Evolutionary conservation across 37 sponge, comb jelly and placozoan genomes (phyloP).

Genomic region (Oscarella lobularis): DNA sequence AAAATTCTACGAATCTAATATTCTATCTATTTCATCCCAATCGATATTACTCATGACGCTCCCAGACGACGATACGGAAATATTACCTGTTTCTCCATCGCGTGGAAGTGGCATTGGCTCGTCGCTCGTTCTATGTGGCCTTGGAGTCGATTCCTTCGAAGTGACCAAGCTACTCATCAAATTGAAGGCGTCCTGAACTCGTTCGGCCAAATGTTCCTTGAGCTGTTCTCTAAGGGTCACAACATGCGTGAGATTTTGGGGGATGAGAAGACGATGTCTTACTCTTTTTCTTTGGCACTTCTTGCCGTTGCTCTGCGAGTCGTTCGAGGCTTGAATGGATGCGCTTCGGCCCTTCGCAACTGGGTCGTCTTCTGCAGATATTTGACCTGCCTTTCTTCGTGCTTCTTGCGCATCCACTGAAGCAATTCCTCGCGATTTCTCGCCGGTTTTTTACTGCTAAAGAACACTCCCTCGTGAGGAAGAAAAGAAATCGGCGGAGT

Average conservation of each 20-base stretch:
- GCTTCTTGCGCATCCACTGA: background rate
- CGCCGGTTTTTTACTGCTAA: background rate
- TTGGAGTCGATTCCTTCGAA: conserved; percentile 2
- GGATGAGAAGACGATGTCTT: too few species aligned
- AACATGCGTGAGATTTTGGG: too few species aligned
- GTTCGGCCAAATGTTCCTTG: conserved; percentile 13
- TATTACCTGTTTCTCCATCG: background rate
- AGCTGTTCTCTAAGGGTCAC: conserved; percentile 13
- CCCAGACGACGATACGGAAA: conserved; percentile 27
- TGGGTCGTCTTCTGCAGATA: background rate
- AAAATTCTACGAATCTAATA: conserved; percentile 25
- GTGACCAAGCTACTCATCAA: conserved; percentile 41
- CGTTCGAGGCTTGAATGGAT: background rate
- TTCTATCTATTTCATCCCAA: conserved; percentile 46
- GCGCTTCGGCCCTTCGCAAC: background rate
- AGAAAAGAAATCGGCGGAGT: too few species aligned
- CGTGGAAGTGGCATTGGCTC: background rate
- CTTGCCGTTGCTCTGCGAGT: conserved; percentile 6
- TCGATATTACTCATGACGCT: conserved; percentile 33
- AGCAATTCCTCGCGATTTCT: background rate
- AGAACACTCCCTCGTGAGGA: background rate
- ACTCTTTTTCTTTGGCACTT: background rate
- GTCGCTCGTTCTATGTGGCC: background rate
- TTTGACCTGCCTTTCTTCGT: background rate
- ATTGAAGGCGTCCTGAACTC: conserved; percentile 33